These are phyloP conservation scores for Triplophysa tibetana DNA, from an alignment of 2,113 vertebrate species.

Conservation along the genomic window DNA sequence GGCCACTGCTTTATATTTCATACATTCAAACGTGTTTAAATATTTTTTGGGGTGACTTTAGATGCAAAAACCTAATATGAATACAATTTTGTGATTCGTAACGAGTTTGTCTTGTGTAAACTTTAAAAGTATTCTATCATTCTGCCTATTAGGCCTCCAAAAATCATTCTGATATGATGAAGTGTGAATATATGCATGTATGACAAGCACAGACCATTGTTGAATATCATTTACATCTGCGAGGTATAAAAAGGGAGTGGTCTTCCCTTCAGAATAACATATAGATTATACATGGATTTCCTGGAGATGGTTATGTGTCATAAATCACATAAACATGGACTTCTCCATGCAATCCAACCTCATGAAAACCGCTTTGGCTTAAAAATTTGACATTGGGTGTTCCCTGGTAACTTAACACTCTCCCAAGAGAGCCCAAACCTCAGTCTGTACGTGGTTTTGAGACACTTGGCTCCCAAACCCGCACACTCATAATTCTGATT, in stretches of 20 bases:
- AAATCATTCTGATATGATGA: background rate
- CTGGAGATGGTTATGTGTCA: slow-evolving; percentile 23
- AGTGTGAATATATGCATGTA: slow-evolving; percentile 4
- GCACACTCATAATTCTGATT: slow-evolving; percentile 41
- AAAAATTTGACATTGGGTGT: slow-evolving; percentile 18
- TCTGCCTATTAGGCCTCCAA: background rate
- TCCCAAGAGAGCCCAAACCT: slow-evolving; percentile 15
- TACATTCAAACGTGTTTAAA: background rate
- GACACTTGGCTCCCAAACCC: slow-evolving; percentile 15
- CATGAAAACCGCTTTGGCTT: background rate
- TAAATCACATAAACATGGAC: slow-evolving; percentile 19
- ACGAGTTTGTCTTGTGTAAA: no score
- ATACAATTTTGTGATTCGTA: no score
- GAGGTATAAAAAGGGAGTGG: slow-evolving; percentile 22
- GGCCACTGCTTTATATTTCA: background rate
- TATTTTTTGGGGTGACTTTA: no score
- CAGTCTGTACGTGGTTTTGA: slow-evolving; percentile 23
- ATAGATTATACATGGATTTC: slow-evolving; percentile 28
- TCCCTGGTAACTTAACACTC: slow-evolving; percentile 39
- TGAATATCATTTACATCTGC: slow-evolving; percentile 31
- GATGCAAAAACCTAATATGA: no score
- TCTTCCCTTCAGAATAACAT: slow-evolving; percentile 25
- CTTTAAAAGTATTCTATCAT: background rate
- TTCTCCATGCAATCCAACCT: background rate
- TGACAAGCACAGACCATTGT: slow-evolving; percentile 6